Evolutionary conservation across 2,113 vertebrate species (phyloP), one percentile per base, ranked within the genome.

Genomic region (Alectura lathami): DNA sequence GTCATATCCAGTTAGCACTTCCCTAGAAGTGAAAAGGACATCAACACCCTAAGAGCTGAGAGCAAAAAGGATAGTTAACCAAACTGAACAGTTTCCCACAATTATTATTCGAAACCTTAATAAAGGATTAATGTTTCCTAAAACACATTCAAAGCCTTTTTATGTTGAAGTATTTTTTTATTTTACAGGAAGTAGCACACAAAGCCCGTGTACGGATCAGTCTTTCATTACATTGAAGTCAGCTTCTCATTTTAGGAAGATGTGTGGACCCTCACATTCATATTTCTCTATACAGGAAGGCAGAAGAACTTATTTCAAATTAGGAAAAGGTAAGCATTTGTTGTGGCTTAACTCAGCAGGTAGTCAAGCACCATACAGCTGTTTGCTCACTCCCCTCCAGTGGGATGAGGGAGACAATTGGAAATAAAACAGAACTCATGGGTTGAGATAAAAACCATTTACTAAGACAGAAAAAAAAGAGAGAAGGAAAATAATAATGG

Each of bases 81-180:
- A 81, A 86, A 82, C 64, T 60, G 75, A 94, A 88, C 89, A 73
- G 68, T 72, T 94, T 96, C 87, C 62, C 59, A 74, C 86, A 96
- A 94, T 96, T 97, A 92, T 89, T 96, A 94, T 96, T 96, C 83
- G 94, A 94, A 93, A 72, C 9, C 82, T 91, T 95, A 89, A 76
- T 83, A 93, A 66, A 89, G 75, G 70, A 56, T 80, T 66, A 78
- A 29, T 91, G 38, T 89, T 89, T 93, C 83, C 95, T 91, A 66
- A 94, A 96, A 66, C 14, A 8, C 32, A 88, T 63, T 82, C 64
- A 90, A 95, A 96, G 59, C 12, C 68, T 92, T 96, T 96, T 96
- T 90, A 43, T 81, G 47, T 57, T 60, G n/a, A 70, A 85, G 16
- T 18, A 54, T 77, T 76, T 1, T 34, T 83, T 86, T 91, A 9